Percentiles rank a stretch among this genome's conserved stretches.
Evolutionary conservation across 2,888 invertebrate species (phyloP).

Genomic region (Creontiades dilutus): DNA sequence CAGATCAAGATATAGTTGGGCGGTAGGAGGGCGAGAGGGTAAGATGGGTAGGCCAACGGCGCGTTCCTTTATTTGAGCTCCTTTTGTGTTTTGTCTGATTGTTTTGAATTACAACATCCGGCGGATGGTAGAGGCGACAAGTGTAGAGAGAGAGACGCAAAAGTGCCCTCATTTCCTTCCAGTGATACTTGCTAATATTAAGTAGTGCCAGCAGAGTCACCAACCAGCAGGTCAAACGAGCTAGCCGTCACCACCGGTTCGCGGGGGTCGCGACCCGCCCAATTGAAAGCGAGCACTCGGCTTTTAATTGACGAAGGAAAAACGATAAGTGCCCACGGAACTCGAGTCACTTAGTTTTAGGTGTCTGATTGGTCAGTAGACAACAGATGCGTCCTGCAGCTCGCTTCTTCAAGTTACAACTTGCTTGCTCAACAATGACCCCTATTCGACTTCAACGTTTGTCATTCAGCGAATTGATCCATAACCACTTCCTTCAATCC

Average conservation of each 20-base stretch:
- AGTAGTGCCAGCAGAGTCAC: not conserved
- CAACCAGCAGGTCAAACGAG: no score
- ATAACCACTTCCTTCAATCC: no score
- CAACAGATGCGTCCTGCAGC: not conserved
- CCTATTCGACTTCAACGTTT: no score
- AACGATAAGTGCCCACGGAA: not conserved
- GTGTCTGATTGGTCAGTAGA: not conserved
- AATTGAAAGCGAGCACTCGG: slow-evolving; percentile 10
- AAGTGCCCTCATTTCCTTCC: slow-evolving; percentile 21
- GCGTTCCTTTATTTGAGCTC: slow-evolving; percentile 17
- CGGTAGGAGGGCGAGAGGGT: not conserved
- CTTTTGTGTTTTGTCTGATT: slow-evolving; percentile 33
- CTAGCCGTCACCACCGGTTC: not conserved
- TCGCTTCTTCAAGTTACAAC: no score
- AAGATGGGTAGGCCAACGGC: not conserved
- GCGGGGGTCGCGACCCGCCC: not conserved
- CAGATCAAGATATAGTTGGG: no score
- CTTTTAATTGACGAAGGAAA: not conserved
- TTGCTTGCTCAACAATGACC: no score
- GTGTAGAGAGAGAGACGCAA: not conserved
- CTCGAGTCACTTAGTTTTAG: not conserved
- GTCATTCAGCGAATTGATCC: no score
- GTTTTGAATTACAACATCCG: slow-evolving; percentile 42
- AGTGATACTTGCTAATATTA: not conserved
- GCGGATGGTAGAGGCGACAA: slow-evolving; percentile 5